Evolutionary conservation across 1,140 invertebrate species (phyloP).

Genomic region (Drosophila malerkotliana): DNA sequence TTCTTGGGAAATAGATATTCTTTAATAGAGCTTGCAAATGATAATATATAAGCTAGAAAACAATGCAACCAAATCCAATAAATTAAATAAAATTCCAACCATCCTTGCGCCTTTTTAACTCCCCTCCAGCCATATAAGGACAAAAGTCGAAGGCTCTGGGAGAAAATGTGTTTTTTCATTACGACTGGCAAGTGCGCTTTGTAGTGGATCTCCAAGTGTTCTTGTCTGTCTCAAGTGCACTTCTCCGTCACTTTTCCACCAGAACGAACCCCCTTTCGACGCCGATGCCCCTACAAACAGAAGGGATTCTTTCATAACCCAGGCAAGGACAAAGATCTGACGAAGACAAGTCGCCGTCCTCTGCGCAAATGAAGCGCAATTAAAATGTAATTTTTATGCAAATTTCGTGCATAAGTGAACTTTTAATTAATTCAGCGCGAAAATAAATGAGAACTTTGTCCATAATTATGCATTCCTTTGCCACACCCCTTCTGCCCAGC

Average conservation of each 20-base stretch:
- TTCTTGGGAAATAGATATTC: no score
- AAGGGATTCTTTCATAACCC: constrained; percentile 57
- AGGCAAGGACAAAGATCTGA: constrained; percentile 20
- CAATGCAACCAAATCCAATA: constrained; percentile 39
- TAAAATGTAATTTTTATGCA: constrained; percentile 82
- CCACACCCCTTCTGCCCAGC: constrained; percentile 17
- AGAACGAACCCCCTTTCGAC: background rate
- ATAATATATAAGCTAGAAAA: background rate
- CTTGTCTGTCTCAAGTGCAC: constrained; percentile 73
- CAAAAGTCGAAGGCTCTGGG: constrained; percentile 4
- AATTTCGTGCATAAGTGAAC: constrained; percentile 81
- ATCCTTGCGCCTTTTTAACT: background rate
- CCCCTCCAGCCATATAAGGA: background rate
- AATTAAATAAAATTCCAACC: constrained; percentile 47
- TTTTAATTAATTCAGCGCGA: constrained; percentile 80
- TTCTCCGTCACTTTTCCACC: constrained; percentile 19
- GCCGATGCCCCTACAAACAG: constrained; percentile 11
- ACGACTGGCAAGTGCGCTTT: constrained; percentile 71
- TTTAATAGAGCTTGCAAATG: background rate
- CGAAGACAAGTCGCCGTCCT: constrained; percentile 41
- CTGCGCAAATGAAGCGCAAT: constrained; percentile 79
- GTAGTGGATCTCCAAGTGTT: constrained; percentile 65
- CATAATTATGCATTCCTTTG: constrained; percentile 70
- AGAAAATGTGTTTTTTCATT: constrained; percentile 75
- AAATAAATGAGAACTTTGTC: constrained; percentile 76